Percentiles rank a stretch among this genome's conserved stretches.
These are phyloP conservation scores for Ceratina australensis DNA, from an alignment of 1,140 invertebrate genomes.

Conservation along the genomic window DNA sequence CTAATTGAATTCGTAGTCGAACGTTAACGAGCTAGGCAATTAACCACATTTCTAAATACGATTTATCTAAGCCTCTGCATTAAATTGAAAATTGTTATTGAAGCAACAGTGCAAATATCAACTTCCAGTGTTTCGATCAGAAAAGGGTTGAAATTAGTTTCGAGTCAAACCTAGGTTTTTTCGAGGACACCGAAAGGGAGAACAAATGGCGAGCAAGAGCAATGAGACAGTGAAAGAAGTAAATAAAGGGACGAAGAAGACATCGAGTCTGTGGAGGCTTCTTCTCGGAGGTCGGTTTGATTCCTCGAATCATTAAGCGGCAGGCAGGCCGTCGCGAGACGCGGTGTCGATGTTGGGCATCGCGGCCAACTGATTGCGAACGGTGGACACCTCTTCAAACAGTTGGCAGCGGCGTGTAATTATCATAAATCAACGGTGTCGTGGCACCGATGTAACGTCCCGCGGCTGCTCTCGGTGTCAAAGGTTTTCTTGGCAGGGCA, in stretches of 20 bases:
- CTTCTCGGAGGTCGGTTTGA: constrained; percentile 35
- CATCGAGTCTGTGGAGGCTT: not conserved
- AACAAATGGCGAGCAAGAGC: not conserved
- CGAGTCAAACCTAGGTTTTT: not conserved
- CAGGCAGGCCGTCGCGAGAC: too few species aligned
- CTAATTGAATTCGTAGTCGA: constrained; percentile 14
- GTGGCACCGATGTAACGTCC: constrained; percentile 21
- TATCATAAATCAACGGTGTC: constrained; percentile 71
- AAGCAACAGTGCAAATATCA: too few species aligned
- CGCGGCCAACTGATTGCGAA: constrained; percentile 69
- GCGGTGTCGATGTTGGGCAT: constrained; percentile 46
- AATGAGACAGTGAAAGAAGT: not conserved
- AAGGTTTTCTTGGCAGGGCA: constrained; percentile 44
- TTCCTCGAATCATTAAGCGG: constrained; percentile 71
- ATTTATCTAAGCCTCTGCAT: not conserved
- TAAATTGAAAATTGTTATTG: too few species aligned
- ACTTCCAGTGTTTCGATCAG: too few species aligned
- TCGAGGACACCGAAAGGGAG: too few species aligned
- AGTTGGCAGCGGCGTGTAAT: constrained; percentile 68
- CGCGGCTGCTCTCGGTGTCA: constrained; percentile 30
- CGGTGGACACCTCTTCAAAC: constrained; percentile 69
- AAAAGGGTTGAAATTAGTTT: not conserved
- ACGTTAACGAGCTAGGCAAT: constrained; percentile 13
- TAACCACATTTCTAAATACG: constrained; percentile 9
- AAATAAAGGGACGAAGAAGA: constrained; percentile 34